phyloP scores from a whole-genome alignment of 1,140 invertebrate genomes.

The Drosophila erecta region DNA sequence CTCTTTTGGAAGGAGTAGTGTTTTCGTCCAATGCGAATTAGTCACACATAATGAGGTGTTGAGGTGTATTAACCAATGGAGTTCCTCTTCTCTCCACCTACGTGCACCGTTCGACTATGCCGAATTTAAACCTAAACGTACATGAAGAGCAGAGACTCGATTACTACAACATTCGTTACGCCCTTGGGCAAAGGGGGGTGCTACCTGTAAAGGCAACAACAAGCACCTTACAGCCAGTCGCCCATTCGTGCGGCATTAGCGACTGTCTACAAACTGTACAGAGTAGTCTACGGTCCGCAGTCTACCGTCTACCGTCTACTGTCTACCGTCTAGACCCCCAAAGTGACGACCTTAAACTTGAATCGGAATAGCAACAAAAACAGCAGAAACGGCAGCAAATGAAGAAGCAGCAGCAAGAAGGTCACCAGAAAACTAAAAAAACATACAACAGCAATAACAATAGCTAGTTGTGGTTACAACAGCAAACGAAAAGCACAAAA shows the following conservation, averaged over 20 bases:
- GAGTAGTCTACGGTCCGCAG: too few species aligned
- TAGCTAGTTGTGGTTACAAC: constrained; percentile 51
- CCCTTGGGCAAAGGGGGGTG: constrained; percentile 43
- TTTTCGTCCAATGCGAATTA: constrained; percentile 18
- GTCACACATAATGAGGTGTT: constrained; percentile 40
- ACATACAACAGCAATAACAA: constrained; percentile 1
- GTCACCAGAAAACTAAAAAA: constrained; percentile 23
- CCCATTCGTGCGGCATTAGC: constrained; percentile 66
- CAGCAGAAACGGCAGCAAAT: constrained; percentile 12
- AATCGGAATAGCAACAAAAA: constrained; percentile 55
- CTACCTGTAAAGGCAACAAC: constrained; percentile 45
- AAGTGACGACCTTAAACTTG: constrained; percentile 73
- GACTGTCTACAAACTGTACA: constrained; percentile 39
- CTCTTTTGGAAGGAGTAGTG: constrained; percentile 19
- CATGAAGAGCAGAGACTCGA: constrained; percentile 4
- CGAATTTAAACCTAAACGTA: constrained; percentile 8
- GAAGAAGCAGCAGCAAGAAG: constrained; percentile 34
- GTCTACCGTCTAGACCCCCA: constrained; percentile 28
- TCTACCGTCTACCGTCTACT: too few species aligned
- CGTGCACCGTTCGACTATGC: constrained; percentile 10
- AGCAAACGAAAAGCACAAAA: constrained; percentile 34
- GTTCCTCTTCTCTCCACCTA: constrained; percentile 18
- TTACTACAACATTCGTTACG: constrained; percentile 60
- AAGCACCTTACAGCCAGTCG: constrained; percentile 40
- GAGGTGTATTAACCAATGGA: constrained; percentile 32